phyloP scores from a whole-genome alignment of 2,888 invertebrate species.

The Thymelicus lineola region DNA sequence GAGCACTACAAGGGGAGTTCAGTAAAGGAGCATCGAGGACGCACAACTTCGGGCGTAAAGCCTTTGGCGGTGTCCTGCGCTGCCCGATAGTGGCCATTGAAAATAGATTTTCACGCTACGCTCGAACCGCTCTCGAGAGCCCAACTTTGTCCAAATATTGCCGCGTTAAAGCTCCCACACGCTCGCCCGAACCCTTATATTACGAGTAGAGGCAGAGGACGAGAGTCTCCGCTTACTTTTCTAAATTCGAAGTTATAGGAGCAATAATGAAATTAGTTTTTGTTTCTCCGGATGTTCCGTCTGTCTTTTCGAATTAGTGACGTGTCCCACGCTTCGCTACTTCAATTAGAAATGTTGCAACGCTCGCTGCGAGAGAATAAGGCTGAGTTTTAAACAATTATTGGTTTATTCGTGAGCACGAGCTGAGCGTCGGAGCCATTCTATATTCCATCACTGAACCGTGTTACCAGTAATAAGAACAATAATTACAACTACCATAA shows the following conservation, averaged over 20 bases:
- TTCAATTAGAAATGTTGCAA: constrained; percentile 20
- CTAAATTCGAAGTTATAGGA: constrained; percentile 31
- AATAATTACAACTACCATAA: constrained; percentile 68
- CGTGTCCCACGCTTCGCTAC: constrained; percentile 35
- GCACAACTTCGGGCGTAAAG: constrained; percentile 77
- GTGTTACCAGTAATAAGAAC: constrained; percentile 65
- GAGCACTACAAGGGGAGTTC: constrained; percentile 69
- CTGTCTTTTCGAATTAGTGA: constrained; percentile 47
- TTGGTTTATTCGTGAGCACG: constrained; percentile 36
- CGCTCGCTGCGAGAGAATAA: constrained; percentile 27
- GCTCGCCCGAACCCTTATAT: constrained; percentile 9
- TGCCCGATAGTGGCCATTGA: constrained; percentile 82
- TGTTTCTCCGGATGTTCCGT: constrained; percentile 42
- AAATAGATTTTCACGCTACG: constrained; percentile 84
- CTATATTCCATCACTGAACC: constrained; percentile 64
- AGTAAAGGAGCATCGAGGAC: constrained; percentile 69
- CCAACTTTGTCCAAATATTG: constrained; percentile 77
- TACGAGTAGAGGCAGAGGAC: neutral
- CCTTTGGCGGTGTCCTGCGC: constrained; percentile 75
- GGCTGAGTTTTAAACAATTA: constrained; percentile 12
- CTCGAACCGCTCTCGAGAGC: constrained; percentile 66
- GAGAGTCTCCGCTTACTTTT: constrained; percentile 2
- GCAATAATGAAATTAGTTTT: constrained; percentile 39
- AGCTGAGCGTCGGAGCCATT: constrained; percentile 22
- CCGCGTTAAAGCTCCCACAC: constrained; percentile 41